These are phyloP conservation scores for Lophotis ruficrista DNA, from an alignment of 2,113 vertebrate genomes.

Conservation along the genomic window DNA sequence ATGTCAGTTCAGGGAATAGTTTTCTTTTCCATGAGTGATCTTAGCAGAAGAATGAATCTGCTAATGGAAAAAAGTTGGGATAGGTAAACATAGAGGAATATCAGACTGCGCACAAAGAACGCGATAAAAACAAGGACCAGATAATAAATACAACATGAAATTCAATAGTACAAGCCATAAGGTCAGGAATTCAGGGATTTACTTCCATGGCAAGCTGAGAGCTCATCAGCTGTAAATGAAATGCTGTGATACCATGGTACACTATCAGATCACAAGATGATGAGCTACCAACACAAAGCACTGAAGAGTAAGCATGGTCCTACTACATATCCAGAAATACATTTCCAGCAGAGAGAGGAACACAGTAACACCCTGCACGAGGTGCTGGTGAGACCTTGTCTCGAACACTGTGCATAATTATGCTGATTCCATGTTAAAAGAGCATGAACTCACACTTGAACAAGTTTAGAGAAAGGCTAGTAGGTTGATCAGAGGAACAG, in stretches of 20 bases:
- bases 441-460: background rate
- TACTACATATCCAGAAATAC: background rate
- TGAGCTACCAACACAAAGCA: background rate
- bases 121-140: background rate
- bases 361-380: background rate
- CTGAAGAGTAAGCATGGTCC: background rate
- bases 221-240: background rate
- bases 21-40: background rate
- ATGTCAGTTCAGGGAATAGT: background rate
- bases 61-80: background rate
- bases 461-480: background rate
- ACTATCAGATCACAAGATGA: rapidly evolving
- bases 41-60: background rate
- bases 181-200: background rate
- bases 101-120: background rate
- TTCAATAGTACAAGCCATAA: background rate
- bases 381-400: background rate
- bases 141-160: background rate
- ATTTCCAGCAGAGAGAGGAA: background rate
- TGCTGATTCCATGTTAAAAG: background rate
- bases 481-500: background rate
- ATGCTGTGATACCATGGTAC: background rate
- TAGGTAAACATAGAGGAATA: background rate
- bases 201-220: background rate
- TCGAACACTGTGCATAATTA: background rate